Evolutionary conservation across 2,113 vertebrate species (phyloP).

Genomic region (Phaethon lepturus): DNA sequence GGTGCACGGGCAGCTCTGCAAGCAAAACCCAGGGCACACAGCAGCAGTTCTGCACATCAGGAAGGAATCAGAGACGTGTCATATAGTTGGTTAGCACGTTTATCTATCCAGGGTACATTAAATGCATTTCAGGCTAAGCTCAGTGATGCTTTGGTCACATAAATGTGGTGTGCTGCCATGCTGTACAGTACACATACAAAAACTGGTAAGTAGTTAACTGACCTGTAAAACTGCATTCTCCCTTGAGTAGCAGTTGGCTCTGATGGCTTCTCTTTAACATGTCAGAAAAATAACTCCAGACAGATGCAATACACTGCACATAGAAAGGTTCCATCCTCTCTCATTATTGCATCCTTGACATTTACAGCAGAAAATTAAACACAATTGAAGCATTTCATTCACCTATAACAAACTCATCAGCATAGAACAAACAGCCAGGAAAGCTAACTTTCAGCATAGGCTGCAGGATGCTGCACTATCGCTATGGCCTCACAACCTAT

Average conservation of each 20-base stretch:
- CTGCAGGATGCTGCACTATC: neutral
- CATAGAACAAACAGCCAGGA: conserved; percentile 18
- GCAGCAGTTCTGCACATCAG: neutral
- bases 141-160: neutral
- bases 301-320: neutral
- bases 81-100: neutral
- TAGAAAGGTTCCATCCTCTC: conserved; percentile 20
- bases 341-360: conserved; percentile 57
- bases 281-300: conserved; percentile 40
- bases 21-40: neutral
- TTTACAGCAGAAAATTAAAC: conserved; percentile 65
- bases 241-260: conserved; percentile 24
- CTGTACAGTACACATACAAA: neutral
- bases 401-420: conserved; percentile 33
- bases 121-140: neutral
- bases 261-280: conserved; percentile 30
- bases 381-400: conserved; percentile 60
- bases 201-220: conserved; percentile 14
- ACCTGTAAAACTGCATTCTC: conserved; percentile 49
- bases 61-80: neutral
- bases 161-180: neutral
- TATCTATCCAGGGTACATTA: neutral
- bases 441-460: neutral
- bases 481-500: neutral
- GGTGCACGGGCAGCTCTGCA: neutral